Evolutionary conservation across 2,797 vertebrate genomes (phyloP), one percentile per base, ranked within the genome.

Genomic region (Astyanax mexicanus): DNA sequence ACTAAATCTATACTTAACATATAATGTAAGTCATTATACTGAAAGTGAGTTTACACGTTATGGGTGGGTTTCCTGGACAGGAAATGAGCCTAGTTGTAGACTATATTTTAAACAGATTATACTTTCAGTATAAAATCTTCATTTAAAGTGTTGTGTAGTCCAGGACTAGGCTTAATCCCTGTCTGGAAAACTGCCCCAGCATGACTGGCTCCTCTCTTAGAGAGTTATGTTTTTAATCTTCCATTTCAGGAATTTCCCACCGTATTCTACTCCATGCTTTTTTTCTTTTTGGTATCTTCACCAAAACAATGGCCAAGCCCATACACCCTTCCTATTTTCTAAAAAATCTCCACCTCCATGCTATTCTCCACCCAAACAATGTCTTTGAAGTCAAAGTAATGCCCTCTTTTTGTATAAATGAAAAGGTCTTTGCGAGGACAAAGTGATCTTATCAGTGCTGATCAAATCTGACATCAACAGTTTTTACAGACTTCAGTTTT

Each of bases 331-430:
- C 47, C 23, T n/a, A 49, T 37, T 58, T 45, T 72, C 15, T 40
- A 69, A 17, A 57, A 57, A 57, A 37, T 58, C 32, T 37, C 29
- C 72, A n/a, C 45, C 52, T 32, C 29, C 29, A 29, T 5, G 29
- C 15, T 35, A 54, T 35, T 71, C 38, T 72, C 9, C 23, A 66
- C 54, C 72, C 62, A 44, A 70, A 47, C 37, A 72, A 29, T 47
- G 25, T 55, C 58, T 79, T 78, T 72, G 75, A 75, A 71, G 73
- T 77, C 62, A 79, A 70, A 78, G 23, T 44, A 70, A 44, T 72
- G 25, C 54, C 44, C 75, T 75, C 27, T 12, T 68, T 25, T 55
- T 17, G 11, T 32, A 38, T 70, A 70, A 70, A 73, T 49, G 76
- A 23, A 73, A 62, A 67, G 51, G 32, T 76, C 38, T 71, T 10